phyloP scores from a whole-genome alignment of 1,140 invertebrate genomes.

The Tribolium madens region DNA sequence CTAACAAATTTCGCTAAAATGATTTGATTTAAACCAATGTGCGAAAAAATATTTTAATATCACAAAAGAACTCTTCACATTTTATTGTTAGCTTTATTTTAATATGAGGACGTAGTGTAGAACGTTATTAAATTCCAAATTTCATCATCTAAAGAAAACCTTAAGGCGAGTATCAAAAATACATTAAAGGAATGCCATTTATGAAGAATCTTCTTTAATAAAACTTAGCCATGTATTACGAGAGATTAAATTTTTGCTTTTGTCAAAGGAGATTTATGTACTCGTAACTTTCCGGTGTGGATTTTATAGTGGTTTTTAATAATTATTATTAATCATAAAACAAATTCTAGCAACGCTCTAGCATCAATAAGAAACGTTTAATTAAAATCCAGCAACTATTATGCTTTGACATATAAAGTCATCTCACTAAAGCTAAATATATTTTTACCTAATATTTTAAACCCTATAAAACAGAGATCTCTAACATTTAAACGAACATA shows the following conservation, averaged over 20 bases:
- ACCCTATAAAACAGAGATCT: too few relatives aligned
- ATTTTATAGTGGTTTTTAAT: too few relatives aligned
- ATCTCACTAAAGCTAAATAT: too few relatives aligned
- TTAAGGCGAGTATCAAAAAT: conserved; percentile 21
- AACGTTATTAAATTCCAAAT: conserved; percentile 36
- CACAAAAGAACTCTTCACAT: background rate
- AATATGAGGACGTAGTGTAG: conserved; percentile 25
- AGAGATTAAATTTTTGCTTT: conserved; percentile 23
- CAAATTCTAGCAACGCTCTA: too few relatives aligned
- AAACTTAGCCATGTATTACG: conserved; percentile 20
- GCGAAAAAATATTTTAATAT: background rate
- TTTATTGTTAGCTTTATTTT: background rate
- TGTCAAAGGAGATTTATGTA: conserved; percentile 13
- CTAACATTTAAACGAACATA: too few relatives aligned
- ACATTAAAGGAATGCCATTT: conserved; percentile 26
- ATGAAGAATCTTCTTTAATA: conserved; percentile 30
- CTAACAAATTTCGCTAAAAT: background rate
- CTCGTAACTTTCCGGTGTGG: background rate
- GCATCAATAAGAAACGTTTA: too few relatives aligned
- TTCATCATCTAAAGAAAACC: conserved; percentile 25
- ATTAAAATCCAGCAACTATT: too few relatives aligned
- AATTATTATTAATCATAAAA: background rate
- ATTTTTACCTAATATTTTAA: too few relatives aligned
- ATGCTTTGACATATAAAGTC: too few relatives aligned
- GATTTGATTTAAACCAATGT: background rate